These are phyloP conservation scores for Aporophyla nigra DNA, from an alignment of 2,888 invertebrate species.

Conservation along the genomic window DNA sequence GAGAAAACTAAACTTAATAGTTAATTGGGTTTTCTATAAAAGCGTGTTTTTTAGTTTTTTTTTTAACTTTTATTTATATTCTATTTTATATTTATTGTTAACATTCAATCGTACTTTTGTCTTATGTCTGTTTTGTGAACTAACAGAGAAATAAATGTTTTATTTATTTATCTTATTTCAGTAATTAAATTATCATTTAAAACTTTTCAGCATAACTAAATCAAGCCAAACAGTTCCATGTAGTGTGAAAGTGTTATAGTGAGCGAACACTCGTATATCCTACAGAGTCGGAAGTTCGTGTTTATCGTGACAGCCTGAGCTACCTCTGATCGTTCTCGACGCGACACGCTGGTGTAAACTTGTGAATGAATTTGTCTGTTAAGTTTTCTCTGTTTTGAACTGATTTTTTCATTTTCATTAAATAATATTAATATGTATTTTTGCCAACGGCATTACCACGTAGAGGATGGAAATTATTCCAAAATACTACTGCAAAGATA, in stretches of 20 bases:
- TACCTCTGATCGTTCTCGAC: conserved; percentile 25
- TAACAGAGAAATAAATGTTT: too few species aligned
- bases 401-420: neutral
- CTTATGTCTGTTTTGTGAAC: too few species aligned
- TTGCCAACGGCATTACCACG: neutral
- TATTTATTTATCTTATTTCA: neutral
- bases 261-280: conserved; percentile 30
- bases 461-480: neutral
- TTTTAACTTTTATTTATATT: too few species aligned
- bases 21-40: too few species aligned
- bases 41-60: too few species aligned
- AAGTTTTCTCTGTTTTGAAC: neutral
- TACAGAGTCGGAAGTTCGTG: conserved; percentile 30
- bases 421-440: neutral
- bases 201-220: neutral
- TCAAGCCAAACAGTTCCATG: conserved; percentile 1
- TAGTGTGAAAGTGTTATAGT: conserved; percentile 36
- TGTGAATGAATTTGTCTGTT: conserved; percentile 14
- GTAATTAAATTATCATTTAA: neutral
- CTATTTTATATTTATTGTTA: too few species aligned
- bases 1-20: too few species aligned
- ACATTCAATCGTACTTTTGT: too few species aligned
- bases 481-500: neutral
- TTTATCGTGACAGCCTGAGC: conserved; percentile 34
- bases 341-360: neutral